Base-by-base conservation (phyloP, 92 coral and sea anemone species). In the Epizoanthus stellaris region DNA sequence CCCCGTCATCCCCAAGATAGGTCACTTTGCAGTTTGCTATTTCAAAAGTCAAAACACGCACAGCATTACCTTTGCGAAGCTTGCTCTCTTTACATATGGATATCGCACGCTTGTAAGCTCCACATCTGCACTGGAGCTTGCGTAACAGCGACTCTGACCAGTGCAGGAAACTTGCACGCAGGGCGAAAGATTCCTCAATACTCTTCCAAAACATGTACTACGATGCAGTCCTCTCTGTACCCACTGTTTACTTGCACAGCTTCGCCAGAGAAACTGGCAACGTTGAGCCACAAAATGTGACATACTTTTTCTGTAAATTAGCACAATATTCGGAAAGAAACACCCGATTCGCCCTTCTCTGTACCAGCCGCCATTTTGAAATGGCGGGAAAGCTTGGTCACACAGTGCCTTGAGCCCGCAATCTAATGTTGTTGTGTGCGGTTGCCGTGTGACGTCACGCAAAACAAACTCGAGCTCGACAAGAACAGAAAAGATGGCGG, bases 391-490 rank as follows among this genome's bases (percentile, higher is more conserved):
- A 23, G 25, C 25, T 23, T 23, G 25, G 25, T 23, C 25, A 23
- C 25, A 30, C n/a, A 43, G 61, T 2, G 23, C 34, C 15, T 67
- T 83, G 97, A 93, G 97, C 97, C 97, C 87, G 93, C 94, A 88
- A 52, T 77, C 11, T 10, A 14, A 68, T 45, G 49, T 65, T 20
- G 11, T 61, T 58, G 23, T 61, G 58, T 60, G 74, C 88, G 52
- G 94, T 93, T 93, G 90, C 94, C 88, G 94, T 79, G 83, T 91
- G 97, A 93, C 97, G 97, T 91, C 97, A 93, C 90, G 89, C 65
- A 81, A 90, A 93, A 93, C 97, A 91, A 77, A 84, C 82, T 77
- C 20, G 30, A 16, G 52, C 10, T 19, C 66, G 49, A 60, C 17
- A 60, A 47, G 54, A 47, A 47, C 54, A 47, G 11, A 47, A 21